These are phyloP conservation scores for Electrona antarctica DNA, from an alignment of 2,113 vertebrate genomes.

Conservation along the genomic window DNA sequence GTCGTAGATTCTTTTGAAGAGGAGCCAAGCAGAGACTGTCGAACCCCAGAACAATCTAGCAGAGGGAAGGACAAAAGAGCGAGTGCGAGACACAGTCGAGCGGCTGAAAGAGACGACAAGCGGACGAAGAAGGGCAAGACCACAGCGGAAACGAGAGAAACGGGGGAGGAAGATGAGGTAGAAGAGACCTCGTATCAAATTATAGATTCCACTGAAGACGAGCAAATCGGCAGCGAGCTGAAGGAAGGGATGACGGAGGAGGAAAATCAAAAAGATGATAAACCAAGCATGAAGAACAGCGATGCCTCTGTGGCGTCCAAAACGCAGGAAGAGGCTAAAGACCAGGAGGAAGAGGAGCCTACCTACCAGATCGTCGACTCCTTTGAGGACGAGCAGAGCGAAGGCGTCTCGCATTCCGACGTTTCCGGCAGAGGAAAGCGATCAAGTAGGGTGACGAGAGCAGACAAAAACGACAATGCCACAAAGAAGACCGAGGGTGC, in stretches of 20 bases:
- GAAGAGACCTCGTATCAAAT: constrained; percentile 15
- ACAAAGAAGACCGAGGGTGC: constrained; percentile 13
- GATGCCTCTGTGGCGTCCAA: too few relatives aligned
- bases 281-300: too few relatives aligned
- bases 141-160: too few relatives aligned
- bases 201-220: constrained; percentile 47
- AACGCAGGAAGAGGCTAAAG: too few relatives aligned
- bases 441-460: constrained; percentile 33
- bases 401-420: not conserved
- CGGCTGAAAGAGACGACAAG: not conserved
- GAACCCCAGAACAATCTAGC: constrained; percentile 11
- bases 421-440: constrained; percentile 23
- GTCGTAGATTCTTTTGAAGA: constrained; percentile 1
- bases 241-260: too few relatives aligned
- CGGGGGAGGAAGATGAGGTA: not conserved
- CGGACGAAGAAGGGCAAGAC: not conserved
- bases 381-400: constrained; percentile 28
- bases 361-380: constrained; percentile 40
- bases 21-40: too few relatives aligned
- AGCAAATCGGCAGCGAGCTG: not conserved
- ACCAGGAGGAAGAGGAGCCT: constrained; percentile 23
- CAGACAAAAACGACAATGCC: constrained; percentile 15
- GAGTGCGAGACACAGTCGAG: not conserved
- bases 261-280: too few relatives aligned
- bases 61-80: constrained; percentile 18